Evolutionary conservation across 2,888 invertebrate genomes (phyloP), one percentile per base, ranked within the genome.

Genomic region (Meandrusa payeni): DNA sequence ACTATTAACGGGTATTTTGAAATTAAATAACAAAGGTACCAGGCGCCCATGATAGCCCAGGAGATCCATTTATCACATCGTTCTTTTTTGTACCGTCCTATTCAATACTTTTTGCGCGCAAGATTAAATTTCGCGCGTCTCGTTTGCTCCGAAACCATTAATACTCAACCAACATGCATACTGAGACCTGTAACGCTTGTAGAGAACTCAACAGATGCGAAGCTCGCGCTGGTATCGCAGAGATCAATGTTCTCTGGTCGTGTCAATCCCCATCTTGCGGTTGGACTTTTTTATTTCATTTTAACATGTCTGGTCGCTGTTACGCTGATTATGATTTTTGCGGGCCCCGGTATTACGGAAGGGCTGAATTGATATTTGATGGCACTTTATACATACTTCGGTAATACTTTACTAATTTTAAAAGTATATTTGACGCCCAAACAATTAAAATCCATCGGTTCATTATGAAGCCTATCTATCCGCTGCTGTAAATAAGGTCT

Each of bases 121-220:
- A 86, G 86, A 86, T 86, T 86, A 83, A 86, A 85, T 86, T 85
- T 85, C 78, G 66, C 69, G 58, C 74, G 76, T 72, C 76, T 72
- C 75, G 69, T 64, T 75, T 69, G 67, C 72, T 69, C 73, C 68
- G 66, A 61, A 70, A 76, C 79, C 85, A 86, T 86, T 85, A 85
- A 86, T 85, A 79, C 71, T 66, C 43, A 41, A 9, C 57, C 31
- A 22, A 50, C 78, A 70, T 75, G 47, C 63, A 57, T 57, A 26
- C 7, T n/a, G 51, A 61, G 78, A 69, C 36, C 76, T 57, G n/a
- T 57, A 44, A n/a, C 33, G 28, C 47, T 22, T 45, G 47, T 29
- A 36, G 31, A 26, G 28, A 5, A 2, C 2, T 23, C 29, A 31
- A 11, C 17, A 31, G 43, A 26, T 43, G 1, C 12, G 27, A 44